These are phyloP conservation scores for Dicentrarchus labrax DNA, from an alignment of 2,113 vertebrate genomes.

Conservation along the genomic window DNA sequence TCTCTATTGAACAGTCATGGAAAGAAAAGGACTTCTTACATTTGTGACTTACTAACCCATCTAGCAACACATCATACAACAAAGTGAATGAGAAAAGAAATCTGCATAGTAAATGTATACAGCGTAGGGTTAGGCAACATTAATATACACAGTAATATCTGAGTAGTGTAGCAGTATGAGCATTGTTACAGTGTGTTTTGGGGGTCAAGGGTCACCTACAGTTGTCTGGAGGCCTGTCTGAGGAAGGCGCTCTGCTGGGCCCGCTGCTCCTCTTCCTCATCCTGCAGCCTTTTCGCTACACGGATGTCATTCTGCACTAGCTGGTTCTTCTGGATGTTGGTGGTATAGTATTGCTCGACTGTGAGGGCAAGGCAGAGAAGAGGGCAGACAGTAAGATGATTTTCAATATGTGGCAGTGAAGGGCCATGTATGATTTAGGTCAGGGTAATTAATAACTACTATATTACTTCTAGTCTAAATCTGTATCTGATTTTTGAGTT, in stretches of 20 bases:
- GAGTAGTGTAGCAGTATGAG: neutral
- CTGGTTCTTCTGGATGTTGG: conserved; percentile 84
- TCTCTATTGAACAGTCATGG: conserved; percentile 68
- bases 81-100: neutral
- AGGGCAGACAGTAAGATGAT: neutral
- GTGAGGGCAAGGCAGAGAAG: neutral
- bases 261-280: conserved; percentile 81
- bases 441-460: neutral
- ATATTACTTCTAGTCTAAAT: neutral
- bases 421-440: neutral
- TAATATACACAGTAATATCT: neutral
- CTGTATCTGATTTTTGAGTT: neutral
- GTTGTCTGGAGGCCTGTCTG: conserved; percentile 71
- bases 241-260: conserved; percentile 60
- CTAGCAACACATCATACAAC: neutral
- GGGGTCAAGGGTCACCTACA: conserved; percentile 57
- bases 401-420: neutral
- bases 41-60: neutral
- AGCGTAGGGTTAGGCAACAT: neutral
- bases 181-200: neutral
- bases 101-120: neutral
- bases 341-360: conserved; percentile 86
- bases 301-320: conserved; percentile 85
- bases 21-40: neutral
- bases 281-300: conserved; percentile 82